Conservation (phyloP, 2,113 vertebrate genomes). For the Sorex fumeus region DNA sequence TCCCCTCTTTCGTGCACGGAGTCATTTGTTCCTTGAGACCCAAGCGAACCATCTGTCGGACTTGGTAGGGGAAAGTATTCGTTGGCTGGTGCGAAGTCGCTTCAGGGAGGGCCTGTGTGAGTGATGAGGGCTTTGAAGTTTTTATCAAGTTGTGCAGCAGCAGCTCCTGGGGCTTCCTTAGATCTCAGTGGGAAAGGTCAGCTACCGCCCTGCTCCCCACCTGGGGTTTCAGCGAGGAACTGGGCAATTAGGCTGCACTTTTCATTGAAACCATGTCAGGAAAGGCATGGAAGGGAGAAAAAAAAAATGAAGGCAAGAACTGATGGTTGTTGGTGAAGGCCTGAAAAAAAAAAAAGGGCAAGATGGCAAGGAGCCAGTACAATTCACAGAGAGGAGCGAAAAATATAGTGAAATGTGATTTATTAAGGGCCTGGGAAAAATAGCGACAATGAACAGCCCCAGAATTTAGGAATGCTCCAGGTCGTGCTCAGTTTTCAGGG, state of each 20-base stretch:
- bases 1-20: neutral
- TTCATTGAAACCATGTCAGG: neutral
- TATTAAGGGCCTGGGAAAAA: neutral
- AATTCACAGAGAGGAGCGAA: neutral
- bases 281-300: neutral
- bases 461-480: no score
- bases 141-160: neutral
- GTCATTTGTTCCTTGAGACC: neutral
- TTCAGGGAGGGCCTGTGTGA: neutral
- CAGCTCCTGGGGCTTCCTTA: neutral
- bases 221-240: neutral
- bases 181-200: neutral
- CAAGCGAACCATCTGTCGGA: neutral
- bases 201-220: no score
- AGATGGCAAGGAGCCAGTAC: neutral
- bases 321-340: neutral
- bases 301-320: neutral
- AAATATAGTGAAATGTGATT: neutral
- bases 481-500: neutral
- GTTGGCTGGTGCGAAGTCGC: neutral
- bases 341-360: neutral
- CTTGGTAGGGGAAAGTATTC: neutral
- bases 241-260: neutral
- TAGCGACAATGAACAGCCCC: neutral
- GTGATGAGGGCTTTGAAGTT: slow-evolving; percentile 36